These are phyloP conservation scores for Cranoglanis bouderius DNA, from an alignment of 2,113 vertebrate species.

Conservation along the genomic window DNA sequence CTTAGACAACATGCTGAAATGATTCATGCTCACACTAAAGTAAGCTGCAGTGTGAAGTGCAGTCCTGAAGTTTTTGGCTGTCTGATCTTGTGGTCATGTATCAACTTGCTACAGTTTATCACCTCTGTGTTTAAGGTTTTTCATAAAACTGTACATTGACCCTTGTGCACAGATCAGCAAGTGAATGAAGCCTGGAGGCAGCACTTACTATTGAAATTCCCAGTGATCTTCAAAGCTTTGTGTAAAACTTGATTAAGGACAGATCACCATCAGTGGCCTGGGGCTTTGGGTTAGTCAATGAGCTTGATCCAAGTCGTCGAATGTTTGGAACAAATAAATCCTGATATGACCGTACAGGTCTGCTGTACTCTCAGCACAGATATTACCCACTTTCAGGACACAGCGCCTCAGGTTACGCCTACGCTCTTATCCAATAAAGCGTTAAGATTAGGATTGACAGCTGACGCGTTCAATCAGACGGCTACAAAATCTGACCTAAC, in stretches of 20 bases:
- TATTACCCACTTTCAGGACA: background rate
- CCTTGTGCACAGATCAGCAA: background rate
- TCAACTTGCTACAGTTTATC: background rate
- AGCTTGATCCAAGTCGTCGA: background rate
- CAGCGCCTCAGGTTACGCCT: background rate
- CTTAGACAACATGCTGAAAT: background rate
- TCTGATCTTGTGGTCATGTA: background rate
- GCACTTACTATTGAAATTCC: constrained; percentile 27
- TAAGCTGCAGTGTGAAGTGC: background rate
- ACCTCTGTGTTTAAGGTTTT: background rate
- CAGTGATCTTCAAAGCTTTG: background rate
- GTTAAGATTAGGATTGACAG: background rate
- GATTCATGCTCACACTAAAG: background rate
- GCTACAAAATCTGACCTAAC: background rate
- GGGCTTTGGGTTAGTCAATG: background rate
- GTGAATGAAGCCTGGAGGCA: no score
- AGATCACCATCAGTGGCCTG: background rate
- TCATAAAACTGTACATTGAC: background rate
- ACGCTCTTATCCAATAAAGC: background rate
- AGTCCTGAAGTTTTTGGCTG: background rate
- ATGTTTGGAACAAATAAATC: background rate
- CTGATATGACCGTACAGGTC: no score
- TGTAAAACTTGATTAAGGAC: background rate
- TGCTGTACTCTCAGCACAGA: background rate
- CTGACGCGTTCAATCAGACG: background rate